Conservation (phyloP, 2,113 vertebrate species). For the Periophthalmodon schlosseri region DNA sequence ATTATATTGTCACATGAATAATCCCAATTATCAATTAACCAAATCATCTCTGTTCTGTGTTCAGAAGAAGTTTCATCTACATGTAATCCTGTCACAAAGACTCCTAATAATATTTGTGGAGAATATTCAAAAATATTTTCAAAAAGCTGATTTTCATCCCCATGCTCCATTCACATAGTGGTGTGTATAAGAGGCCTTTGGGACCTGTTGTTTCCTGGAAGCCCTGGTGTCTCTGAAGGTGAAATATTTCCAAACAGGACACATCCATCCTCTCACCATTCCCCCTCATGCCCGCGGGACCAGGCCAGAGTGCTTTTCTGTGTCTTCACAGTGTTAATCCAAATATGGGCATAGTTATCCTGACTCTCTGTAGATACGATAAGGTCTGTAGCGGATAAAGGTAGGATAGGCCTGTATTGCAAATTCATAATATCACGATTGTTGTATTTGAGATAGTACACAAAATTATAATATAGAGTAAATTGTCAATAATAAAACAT, state of each 20-base stretch:
- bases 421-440: not conserved
- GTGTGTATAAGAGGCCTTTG: slow-evolving; percentile 51
- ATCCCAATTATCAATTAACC: no score
- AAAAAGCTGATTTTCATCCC: not conserved
- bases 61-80: no score
- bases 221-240: slow-evolving; percentile 65
- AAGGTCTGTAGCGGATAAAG: not conserved
- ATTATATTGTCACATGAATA: no score
- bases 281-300: slow-evolving; percentile 47
- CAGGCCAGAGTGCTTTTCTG: slow-evolving; percentile 67
- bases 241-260: slow-evolving; percentile 61
- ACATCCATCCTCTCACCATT: slow-evolving; percentile 68
- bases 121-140: slow-evolving; percentile 36
- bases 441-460: not conserved
- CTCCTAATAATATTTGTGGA: not conserved
- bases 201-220: slow-evolving; percentile 63
- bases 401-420: not conserved
- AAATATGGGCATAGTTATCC: slow-evolving; percentile 32
- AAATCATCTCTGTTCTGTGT: no score
- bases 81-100: not conserved
- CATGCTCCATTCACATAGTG: slow-evolving; percentile 38
- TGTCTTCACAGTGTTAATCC: slow-evolving; percentile 65
- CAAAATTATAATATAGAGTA: not conserved
- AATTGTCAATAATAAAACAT: no score
- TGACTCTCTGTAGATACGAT: slow-evolving; percentile 1